Base-by-base conservation (phyloP, 2,113 vertebrate species). In the Gobio gobio region DNA sequence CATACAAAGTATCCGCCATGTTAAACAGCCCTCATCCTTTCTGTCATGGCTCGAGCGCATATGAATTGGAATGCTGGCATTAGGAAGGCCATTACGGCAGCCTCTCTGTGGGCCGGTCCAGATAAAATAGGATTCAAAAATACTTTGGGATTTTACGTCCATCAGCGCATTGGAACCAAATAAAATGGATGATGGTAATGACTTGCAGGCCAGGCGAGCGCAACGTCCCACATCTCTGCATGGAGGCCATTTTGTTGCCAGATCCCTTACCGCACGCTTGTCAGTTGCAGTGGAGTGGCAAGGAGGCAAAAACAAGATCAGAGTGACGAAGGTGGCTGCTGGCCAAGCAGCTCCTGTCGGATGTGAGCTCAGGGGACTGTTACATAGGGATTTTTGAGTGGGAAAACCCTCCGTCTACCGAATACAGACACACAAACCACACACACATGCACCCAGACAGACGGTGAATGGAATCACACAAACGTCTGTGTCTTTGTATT, bases 111-210 rank as follows among this genome's bases (percentile, higher is more conserved):
- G 58, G 56, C 81, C 33, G 8, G 64, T 86, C 63, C 63, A 77
- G 51, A 83, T 76, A 59, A 68, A 73, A 51, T 83, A 36, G 26
- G 13, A 68, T 72, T 85, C 10, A 45, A 16, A 75, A 68, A 72
- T 36, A 18, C 26, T 85, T 88, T 61, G 20, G 85, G 85, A 87
- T 87, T 84, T 86, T 88, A 83, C 54, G 68, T 86, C 74, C 58
- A 74, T 85, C 66, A 83, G 18, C 82, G 45, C 85, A 24, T 81
- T 76, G 61, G 79, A 84, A 80, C 20, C 58, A 70, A 66, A 10
- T 63, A 75, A 85, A 84, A 87, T 87, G 66, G 73, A 74, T 66
- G 75, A 83, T 63, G 87, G 85, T 61, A 86, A 87, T 89, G 83
- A 61, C 77, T 90, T 81, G 29, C 22, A 58, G 54, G 51, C 81